phyloP scores from a whole-genome alignment of 2,113 vertebrate species.

The Xenus cinereus region DNA sequence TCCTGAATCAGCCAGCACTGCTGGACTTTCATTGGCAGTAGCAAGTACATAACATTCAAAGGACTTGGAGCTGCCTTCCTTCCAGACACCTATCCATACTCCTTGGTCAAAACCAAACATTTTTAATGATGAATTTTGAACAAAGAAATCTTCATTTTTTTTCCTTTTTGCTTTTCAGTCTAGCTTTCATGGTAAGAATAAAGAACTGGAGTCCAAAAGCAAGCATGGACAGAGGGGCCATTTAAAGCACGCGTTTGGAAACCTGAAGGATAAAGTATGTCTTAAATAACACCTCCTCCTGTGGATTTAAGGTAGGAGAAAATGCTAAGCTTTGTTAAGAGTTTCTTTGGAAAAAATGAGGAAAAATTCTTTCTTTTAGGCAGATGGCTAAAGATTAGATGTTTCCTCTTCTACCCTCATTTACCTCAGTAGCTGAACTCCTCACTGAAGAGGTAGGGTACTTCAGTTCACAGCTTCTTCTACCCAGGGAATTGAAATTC shows the following conservation, averaged over 20 bases:
- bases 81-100: not conserved
- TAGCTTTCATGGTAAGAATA: not conserved
- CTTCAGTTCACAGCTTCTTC: conserved; percentile 25
- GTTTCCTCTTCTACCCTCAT: not conserved
- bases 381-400: not conserved
- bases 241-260: not conserved
- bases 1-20: not conserved
- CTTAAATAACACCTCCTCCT: not conserved
- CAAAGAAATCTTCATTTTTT: not conserved
- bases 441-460: not conserved
- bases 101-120: not conserved
- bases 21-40: not conserved
- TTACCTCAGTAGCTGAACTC: not conserved
- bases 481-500: conserved; percentile 2
- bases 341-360: not conserved
- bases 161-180: not conserved
- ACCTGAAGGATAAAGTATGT: not conserved
- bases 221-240: not conserved
- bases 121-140: not conserved
- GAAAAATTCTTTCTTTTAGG: not conserved
- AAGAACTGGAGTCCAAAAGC: not conserved
- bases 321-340: not conserved
- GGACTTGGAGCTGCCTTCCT: not conserved
- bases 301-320: not conserved
- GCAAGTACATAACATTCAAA: not conserved